Base-by-base conservation (phyloP, 2,888 invertebrate genomes). In the Drosophila vallismaia region DNA sequence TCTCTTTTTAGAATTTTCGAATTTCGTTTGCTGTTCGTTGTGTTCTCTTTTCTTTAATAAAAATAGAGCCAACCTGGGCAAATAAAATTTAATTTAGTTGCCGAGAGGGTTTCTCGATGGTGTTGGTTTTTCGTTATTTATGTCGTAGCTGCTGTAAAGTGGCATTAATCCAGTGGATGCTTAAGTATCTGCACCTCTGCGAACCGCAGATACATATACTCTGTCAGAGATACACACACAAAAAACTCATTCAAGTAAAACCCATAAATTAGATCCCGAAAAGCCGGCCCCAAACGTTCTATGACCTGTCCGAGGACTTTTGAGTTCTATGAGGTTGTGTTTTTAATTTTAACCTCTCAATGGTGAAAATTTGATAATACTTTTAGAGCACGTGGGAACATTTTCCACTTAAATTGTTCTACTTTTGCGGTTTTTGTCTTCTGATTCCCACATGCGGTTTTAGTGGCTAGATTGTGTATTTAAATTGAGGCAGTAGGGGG, bases 331-430 rank as follows among this genome's bases (percentile, higher is more conserved):
- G 36, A 12, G 36, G 36, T n/a, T 36, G 36, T 36, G n/a, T 36
- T n/a, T n/a, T n/a, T n/a, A n/a, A 36, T 36, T 36, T 36, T 36
- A 51, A 51, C 29, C 62, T 24, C 19, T 10, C 5, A 81, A 77
- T 71, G 75, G 67, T n/a, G 73, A 63, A 86, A 74, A 75, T 62
- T 71, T 8, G 7, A 33, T 48, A 40, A 31, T 26, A 7, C 45
- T 63, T 56, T 55, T 59, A 67, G 67, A 69, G 59, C 80, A 79
- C 84, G 84, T 84, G 84, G 81, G 81, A 84, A 69, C 74, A 49
- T 36, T 42, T 56, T 44, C 49, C 42, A 46, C 50, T 58, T 44
- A 73, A 64, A 64, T 57, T 54, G 77, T 67, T 70, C 56, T 53
- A 69, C 52, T 38, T 59, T 68, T 19, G 19, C 19, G 29, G 53